A percentile compares a stretch with the other conserved stretches of the same genome.
phyloP scores from a whole-genome alignment of 2,113 vertebrate genomes.

The Cyprinodon tularosa region DNA sequence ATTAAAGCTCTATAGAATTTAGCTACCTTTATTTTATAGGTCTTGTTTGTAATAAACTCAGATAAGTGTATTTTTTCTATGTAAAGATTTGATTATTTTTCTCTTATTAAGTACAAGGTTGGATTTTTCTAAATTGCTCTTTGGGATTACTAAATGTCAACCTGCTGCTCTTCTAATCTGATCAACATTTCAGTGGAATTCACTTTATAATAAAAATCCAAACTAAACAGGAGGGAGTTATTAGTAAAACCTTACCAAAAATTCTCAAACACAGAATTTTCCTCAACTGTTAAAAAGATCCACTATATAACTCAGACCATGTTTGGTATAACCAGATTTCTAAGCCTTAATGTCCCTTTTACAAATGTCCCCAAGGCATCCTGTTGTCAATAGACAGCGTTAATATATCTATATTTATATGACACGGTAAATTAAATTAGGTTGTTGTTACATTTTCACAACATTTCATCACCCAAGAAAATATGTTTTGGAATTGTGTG shows the following conservation, averaged over 20 bases:
- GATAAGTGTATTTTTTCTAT: no score
- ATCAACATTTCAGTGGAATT: no score
- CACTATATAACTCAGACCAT: neutral
- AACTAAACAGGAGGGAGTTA: no score
- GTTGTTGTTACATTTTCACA: slow-evolving; percentile 4
- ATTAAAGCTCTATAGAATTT: no score
- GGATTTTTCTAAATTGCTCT: no score
- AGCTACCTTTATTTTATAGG: no score
- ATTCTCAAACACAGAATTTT: neutral
- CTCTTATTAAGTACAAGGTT: no score
- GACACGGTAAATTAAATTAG: slow-evolving; percentile 4
- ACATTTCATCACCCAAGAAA: slow-evolving; percentile 12
- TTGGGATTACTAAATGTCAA: no score
- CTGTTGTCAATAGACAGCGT: neutral
- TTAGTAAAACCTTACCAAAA: neutral
- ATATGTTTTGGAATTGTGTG: neutral
- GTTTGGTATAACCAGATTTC: neutral
- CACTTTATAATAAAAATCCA: no score
- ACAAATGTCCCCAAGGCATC: neutral
- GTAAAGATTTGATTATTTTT: no score
- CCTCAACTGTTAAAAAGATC: neutral
- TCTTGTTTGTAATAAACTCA: no score
- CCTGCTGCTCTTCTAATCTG: no score
- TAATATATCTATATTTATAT: slow-evolving; percentile 6
- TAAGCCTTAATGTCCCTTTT: neutral